Percentiles rank a stretch among this genome's conserved stretches.
Conservation (phyloP, 2,888 invertebrate species). For the Entomobrya proxima region DNA sequence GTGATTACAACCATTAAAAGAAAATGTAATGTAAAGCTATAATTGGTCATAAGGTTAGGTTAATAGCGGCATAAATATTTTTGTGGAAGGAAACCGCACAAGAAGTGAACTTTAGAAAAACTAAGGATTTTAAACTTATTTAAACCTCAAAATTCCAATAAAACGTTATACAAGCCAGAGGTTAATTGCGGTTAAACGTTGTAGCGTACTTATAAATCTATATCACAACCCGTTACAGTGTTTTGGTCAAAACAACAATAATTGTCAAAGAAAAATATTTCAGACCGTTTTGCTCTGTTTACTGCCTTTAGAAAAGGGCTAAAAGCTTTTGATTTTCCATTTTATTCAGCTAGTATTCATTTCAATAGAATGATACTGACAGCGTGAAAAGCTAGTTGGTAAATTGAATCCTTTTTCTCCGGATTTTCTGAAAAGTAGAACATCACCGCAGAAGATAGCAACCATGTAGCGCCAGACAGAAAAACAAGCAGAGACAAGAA, state of each 20-base stretch:
- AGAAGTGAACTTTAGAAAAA: background rate
- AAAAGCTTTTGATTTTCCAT: no score
- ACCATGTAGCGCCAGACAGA: no score
- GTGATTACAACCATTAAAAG: constrained; percentile 31
- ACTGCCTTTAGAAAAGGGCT: background rate
- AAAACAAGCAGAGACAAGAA: no score
- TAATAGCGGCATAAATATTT: background rate
- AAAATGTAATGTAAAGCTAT: background rate
- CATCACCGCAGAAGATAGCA: no score
- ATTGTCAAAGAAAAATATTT: constrained; percentile 51
- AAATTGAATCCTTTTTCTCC: no score
- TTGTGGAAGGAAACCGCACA: constrained; percentile 3
- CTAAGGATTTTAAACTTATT: no score
- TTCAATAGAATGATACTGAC: background rate
- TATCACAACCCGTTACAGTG: constrained; percentile 5
- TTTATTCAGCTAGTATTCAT: no score
- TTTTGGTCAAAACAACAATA: constrained; percentile 11
- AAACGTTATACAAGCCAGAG: no score
- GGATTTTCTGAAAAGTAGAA: no score
- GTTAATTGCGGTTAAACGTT: background rate
- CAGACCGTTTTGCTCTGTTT: constrained; percentile 61
- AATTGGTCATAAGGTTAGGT: background rate
- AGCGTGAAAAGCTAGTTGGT: constrained; percentile 2
- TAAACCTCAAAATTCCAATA: no score
- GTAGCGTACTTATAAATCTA: background rate